Conservation (phyloP, 2,888 invertebrate species). For the Pyrgus malvae region DNA sequence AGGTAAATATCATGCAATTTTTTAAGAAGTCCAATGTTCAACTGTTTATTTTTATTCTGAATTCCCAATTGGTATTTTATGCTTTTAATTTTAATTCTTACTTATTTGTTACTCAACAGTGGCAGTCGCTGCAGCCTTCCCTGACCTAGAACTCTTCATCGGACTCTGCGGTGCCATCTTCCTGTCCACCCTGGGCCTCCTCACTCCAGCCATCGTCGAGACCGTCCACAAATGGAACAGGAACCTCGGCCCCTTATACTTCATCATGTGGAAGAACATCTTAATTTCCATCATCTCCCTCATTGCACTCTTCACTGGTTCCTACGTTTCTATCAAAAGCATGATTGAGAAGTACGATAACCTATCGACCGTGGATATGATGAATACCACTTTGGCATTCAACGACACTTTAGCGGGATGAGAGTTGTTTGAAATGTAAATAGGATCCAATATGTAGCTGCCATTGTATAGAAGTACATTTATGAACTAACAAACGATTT, state of each 20-base stretch:
- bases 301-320: constrained; percentile 66
- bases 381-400: not conserved
- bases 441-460: constrained; percentile 1
- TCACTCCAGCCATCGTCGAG: constrained; percentile 88
- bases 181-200: constrained; percentile 87
- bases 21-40: too few relatives aligned
- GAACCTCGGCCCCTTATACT: constrained; percentile 83
- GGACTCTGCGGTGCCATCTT: constrained; percentile 92
- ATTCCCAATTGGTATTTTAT: too few relatives aligned
- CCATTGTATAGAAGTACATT: constrained; percentile 15
- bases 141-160: constrained; percentile 93
- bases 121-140: constrained; percentile 88
- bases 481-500: not conserved
- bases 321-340: constrained; percentile 60
- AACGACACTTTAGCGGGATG: constrained; percentile 9
- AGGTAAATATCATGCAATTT: too few relatives aligned
- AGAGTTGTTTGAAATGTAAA: not conserved
- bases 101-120: constrained; percentile 70
- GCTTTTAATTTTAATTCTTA: not conserved
- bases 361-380: not conserved
- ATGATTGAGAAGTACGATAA: constrained; percentile 57
- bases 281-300: constrained; percentile 62
- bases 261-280: constrained; percentile 87
- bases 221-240: constrained; percentile 86
- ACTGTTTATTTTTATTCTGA: too few relatives aligned